These are phyloP conservation scores for Scarus forsteni DNA, from an alignment of 2,797 vertebrate genomes.

Conservation along the genomic window DNA sequence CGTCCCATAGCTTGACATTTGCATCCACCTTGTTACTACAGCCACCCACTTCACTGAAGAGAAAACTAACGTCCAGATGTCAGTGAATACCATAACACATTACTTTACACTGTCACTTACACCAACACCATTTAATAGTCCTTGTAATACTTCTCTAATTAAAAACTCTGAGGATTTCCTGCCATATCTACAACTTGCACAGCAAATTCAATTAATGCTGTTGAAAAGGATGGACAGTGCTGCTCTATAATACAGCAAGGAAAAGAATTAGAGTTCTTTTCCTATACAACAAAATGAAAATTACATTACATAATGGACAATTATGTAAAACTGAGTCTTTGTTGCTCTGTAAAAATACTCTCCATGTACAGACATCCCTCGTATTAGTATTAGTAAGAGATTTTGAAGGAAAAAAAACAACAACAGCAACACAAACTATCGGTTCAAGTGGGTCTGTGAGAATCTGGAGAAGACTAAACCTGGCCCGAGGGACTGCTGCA, in stretches of 20 bases:
- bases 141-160: constrained; percentile 14
- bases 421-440: constrained; percentile 8
- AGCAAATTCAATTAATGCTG: constrained; percentile 12
- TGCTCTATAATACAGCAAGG: neutral
- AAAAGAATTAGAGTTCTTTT: neutral
- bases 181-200: constrained; percentile 11
- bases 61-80: constrained; percentile 44
- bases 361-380: neutral
- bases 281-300: neutral
- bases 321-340: constrained; percentile 2
- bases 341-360: constrained; percentile 17
- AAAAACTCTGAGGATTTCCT: constrained; percentile 16
- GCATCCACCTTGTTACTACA: constrained; percentile 47
- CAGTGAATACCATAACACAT: constrained; percentile 56
- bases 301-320: neutral
- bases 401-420: constrained; percentile 12
- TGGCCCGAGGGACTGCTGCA: constrained; percentile 60
- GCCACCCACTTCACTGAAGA: constrained; percentile 57
- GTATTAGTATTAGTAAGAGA: constrained; percentile 19
- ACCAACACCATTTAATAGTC: constrained; percentile 35
- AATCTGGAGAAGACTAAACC: constrained; percentile 60
- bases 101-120: constrained; percentile 40
- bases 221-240: neutral
- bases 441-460: constrained; percentile 53
- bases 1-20: neutral